Evolutionary conservation across 2,113 vertebrate genomes (phyloP), one percentile per base, ranked within the genome.

Genomic region (Percina caprodes): DNA sequence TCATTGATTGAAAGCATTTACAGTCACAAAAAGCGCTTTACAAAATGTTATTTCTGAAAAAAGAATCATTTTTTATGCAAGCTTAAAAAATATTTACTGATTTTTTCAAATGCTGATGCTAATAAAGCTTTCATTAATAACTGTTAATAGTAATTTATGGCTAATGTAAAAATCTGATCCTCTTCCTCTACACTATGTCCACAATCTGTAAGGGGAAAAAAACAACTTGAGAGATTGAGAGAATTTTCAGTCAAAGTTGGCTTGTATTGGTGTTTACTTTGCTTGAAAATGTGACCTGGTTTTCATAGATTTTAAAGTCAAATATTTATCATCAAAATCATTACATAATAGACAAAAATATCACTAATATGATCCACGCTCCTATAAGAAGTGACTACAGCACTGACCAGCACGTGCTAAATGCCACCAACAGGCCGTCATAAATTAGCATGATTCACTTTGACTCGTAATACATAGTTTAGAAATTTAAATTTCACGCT

Each of bases 371-470:
- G 10, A 18, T 60, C 30, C 51, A 58, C 5, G 9, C 4, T 58
- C 23, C 10, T 18, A 2, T 46, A 19, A 18, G 6, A 74, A 13
- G 68, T 54, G 52, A 76, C n/a, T 1, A 13, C 79, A 66, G 76
- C 84, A 86, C 72, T 69, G 76, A 83, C 79, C 79, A 75, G 89
- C 86, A 81, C 33, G 68, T 62, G 77, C 79, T 58, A 3, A 23
- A 4, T 24, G 13, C 74, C 14, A 30, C 58, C 13, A 14, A 30
- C 65, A 60, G 21, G 59, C 26, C 66, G n/a, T 61, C 15, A 59
- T 12, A 66, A 42, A 70, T 75, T 55, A 62, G 24, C 19, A 18
- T 42, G 0, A 42, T 56, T 5, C 14, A 26, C 14, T 63, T 30
- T 23, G 0, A 63, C 15, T 35, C 52, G 30, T 13, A 48, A 49